Evolutionary conservation across 35 echinoderm and acorn worm species (phyloP).

Genomic region (Ophiothrix spiculata): DNA sequence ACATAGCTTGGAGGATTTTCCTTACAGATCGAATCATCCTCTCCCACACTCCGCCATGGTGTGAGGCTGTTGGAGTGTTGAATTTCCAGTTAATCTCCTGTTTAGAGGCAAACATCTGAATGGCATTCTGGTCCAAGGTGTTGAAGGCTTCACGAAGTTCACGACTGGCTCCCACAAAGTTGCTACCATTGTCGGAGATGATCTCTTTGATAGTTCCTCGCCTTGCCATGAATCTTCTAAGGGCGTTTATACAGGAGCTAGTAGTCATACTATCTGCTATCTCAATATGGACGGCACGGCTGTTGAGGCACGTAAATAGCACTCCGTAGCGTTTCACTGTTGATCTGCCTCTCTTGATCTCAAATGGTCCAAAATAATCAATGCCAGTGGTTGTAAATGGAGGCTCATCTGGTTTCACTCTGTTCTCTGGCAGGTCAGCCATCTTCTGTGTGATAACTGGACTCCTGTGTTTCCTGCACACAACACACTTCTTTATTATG

Average conservation of each 20-base stretch:
- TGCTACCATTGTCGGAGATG: slow-evolving; percentile 52
- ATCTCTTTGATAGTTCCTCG: slow-evolving; percentile 34
- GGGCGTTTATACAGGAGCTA: slow-evolving; percentile 56
- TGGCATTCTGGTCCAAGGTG: slow-evolving; percentile 30
- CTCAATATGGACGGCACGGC: slow-evolving; percentile 44
- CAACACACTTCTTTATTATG: slow-evolving; percentile 33
- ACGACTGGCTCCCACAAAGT: slow-evolving; percentile 52
- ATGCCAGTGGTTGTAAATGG: slow-evolving; percentile 50
- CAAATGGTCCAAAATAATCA: slow-evolving; percentile 41
- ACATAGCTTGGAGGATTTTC: slow-evolving; percentile 10
- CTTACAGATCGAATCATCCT: slow-evolving; percentile 47
- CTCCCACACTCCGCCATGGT: slow-evolving; percentile 72
- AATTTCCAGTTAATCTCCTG: slow-evolving; percentile 53
- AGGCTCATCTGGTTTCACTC: slow-evolving; percentile 48
- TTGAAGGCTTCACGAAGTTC: slow-evolving; percentile 26
- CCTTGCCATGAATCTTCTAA: slow-evolving; percentile 46
- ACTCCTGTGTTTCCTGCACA: slow-evolving; percentile 27
- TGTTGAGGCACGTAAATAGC: slow-evolving; percentile 27
- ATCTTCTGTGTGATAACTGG: slow-evolving; percentile 45
- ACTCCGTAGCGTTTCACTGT: slow-evolving; percentile 34
- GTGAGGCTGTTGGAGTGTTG: slow-evolving; percentile 51
- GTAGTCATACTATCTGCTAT: slow-evolving; percentile 47
- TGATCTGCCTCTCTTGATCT: slow-evolving; percentile 11
- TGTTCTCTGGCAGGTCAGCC: slow-evolving; percentile 55
- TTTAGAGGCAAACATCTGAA: slow-evolving; percentile 27